Evolutionary conservation across 2,797 vertebrate genomes (phyloP).

Genomic region (Prunella strophiata): DNA sequence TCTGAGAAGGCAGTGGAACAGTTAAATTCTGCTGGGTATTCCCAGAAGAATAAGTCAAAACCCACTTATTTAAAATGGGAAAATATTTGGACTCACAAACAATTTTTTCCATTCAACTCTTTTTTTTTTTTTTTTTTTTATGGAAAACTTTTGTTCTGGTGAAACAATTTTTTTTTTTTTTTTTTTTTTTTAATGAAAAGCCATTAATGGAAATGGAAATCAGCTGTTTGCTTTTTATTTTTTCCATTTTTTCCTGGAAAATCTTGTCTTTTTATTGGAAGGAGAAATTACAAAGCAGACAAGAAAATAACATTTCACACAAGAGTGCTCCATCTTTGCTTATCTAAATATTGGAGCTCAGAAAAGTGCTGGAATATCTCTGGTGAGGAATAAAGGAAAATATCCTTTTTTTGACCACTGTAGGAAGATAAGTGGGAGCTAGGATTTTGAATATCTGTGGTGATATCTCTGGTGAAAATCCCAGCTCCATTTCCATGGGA

Average conservation of each 20-base stretch:
- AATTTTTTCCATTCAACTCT: slow-evolving; percentile 29
- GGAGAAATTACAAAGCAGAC: background rate
- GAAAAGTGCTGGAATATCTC: background rate
- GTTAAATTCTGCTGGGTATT: background rate
- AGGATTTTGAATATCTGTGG: background rate
- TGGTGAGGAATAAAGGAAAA: background rate
- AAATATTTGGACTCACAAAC: slow-evolving; percentile 1
- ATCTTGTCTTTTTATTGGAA: background rate
- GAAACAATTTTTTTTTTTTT: background rate
- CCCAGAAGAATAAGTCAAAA: slow-evolving; percentile 4
- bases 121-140: background rate
- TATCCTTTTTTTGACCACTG: background rate
- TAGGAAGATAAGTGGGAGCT: background rate
- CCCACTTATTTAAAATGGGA: background rate
- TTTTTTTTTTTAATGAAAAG: background rate
- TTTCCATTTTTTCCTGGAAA: background rate
- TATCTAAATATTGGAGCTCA: background rate
- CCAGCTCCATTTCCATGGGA: too few species aligned
- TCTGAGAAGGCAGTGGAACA: background rate
- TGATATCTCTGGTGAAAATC: too few species aligned
- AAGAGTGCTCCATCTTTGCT: background rate
- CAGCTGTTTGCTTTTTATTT: background rate
- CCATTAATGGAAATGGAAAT: slow-evolving; percentile 36
- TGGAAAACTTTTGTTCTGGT: slow-evolving; percentile 18
- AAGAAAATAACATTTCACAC: background rate